Conservation (phyloP, 2,113 vertebrate genomes). For the Gavia stellata region DNA sequence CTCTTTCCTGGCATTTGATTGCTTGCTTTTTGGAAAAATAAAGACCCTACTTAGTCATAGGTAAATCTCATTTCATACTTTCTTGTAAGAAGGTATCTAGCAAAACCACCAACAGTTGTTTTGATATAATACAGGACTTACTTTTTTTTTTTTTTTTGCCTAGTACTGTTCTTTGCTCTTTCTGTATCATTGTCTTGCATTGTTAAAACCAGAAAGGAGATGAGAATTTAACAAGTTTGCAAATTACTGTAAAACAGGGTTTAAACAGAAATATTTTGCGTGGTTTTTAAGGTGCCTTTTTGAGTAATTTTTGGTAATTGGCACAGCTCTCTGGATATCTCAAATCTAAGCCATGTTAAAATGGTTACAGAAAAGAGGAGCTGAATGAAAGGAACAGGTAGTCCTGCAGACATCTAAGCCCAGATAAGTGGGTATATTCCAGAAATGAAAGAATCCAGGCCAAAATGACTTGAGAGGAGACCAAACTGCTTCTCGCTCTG, state of each 20-base stretch:
- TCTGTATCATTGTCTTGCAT: not conserved
- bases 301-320: not conserved
- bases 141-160: no score
- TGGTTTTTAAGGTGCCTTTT: not conserved
- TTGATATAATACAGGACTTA: not conserved
- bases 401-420: not conserved
- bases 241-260: not conserved
- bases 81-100: not conserved
- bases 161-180: not conserved
- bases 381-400: not conserved
- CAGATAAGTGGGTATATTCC: not conserved
- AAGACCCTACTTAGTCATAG: not conserved
- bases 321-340: not conserved
- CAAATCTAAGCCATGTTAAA: not conserved
- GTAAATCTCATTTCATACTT: not conserved
- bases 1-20: not conserved
- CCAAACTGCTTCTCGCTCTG: not conserved
- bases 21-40: not conserved
- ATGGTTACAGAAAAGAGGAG: not conserved
- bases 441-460: not conserved
- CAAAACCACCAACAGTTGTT: not conserved
- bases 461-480: not conserved
- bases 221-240: not conserved
- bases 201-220: not conserved
- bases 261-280: not conserved